Evolutionary conservation across 2,888 invertebrate species (phyloP).

Genomic region (Andrena hattorfiana): DNA sequence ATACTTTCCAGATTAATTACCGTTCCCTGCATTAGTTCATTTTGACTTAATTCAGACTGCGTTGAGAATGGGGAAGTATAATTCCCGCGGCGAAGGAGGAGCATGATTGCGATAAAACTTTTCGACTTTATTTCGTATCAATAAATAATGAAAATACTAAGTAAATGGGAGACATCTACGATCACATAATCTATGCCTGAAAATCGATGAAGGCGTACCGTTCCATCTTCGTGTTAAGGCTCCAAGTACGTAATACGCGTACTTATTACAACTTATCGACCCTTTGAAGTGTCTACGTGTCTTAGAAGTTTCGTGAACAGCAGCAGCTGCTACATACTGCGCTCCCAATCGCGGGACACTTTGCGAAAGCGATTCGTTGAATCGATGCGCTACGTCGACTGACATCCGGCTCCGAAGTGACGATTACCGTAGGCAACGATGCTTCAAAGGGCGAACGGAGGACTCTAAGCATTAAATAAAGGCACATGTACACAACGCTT

Average conservation of each 20-base stretch:
- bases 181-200: conserved; percentile 47
- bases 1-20: background rate
- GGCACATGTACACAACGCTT: conserved; percentile 50
- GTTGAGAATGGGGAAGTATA: conserved; percentile 1
- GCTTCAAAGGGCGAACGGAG: conserved; percentile 20
- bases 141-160: conserved; percentile 78
- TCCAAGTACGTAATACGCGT: conserved; percentile 55
- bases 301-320: background rate
- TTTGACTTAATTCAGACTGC: background rate
- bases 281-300: conserved; percentile 25
- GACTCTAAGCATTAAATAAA: conserved; percentile 40
- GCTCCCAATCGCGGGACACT: background rate
- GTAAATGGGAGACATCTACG: conserved; percentile 58
- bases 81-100: background rate
- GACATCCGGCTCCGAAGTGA: background rate
- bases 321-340: background rate
- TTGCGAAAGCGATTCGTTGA: background rate
- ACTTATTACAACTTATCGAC: conserved; percentile 22
- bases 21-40: background rate
- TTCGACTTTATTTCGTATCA: conserved; percentile 70
- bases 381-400: background rate
- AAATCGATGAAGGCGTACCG: conserved; percentile 43
- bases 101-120: conserved; percentile 13
- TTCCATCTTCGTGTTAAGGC: conserved; percentile 34
- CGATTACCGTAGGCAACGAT: background rate